phyloP scores from a whole-genome alignment of 1,140 invertebrate genomes.

The Mamestra configurata region DNA sequence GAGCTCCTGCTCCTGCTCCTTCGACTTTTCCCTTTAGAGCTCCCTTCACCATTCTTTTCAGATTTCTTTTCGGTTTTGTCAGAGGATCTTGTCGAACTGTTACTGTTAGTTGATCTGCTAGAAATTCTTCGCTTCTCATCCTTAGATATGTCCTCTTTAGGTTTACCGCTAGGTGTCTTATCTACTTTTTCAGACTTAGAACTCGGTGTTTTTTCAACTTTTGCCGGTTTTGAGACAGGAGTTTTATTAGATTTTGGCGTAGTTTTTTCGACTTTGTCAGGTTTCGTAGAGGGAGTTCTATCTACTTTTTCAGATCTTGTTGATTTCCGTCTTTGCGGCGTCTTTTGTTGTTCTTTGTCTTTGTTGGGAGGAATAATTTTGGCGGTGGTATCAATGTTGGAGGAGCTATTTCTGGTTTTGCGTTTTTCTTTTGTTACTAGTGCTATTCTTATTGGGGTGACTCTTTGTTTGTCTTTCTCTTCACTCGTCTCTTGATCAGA shows the following conservation, averaged over 20 bases:
- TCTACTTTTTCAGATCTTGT: conserved; percentile 1
- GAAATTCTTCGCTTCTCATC: conserved; percentile 67
- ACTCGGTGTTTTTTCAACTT: conserved; percentile 55
- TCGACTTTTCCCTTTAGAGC: conserved; percentile 47
- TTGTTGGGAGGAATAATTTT: conserved; percentile 47
- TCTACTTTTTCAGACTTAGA: conserved; percentile 62
- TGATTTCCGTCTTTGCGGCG: conserved; percentile 2
- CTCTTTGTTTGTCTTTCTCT: conserved; percentile 52
- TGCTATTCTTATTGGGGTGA: conserved; percentile 66
- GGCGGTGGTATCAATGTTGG: conserved; percentile 43
- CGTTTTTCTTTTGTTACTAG: conserved; percentile 62
- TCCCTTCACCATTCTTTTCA: conserved; percentile 28
- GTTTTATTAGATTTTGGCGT: conserved; percentile 1
- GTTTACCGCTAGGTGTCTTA: conserved; percentile 60
- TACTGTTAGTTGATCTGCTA: conserved; percentile 67
- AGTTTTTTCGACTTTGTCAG: not conserved
- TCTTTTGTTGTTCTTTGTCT: conserved; percentile 21
- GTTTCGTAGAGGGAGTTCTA: not conserved
- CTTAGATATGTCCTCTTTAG: conserved; percentile 62
- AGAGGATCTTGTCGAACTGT: conserved; percentile 40
- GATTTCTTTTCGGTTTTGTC: conserved; percentile 44
- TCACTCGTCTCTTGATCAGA: conserved; percentile 52
- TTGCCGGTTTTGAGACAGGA: conserved; percentile 58
- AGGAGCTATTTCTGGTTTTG: conserved; percentile 30
- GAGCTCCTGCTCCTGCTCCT: not conserved